phyloP scores from a whole-genome alignment of 1,140 invertebrate species.

The Zaprionus gabonicus region DNA sequence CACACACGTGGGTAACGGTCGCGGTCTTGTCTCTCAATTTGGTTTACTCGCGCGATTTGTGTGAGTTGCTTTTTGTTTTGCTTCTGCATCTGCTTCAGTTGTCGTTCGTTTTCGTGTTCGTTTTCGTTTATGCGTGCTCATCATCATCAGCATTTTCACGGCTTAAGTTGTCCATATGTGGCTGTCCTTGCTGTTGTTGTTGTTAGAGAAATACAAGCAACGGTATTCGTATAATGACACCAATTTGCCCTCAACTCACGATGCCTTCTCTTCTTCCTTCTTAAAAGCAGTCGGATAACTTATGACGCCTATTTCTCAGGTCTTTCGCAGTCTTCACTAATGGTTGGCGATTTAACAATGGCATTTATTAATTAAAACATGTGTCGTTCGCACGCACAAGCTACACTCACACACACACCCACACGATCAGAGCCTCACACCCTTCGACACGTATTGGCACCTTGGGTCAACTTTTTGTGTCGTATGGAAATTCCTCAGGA shows the following conservation, averaged over 20 bases:
- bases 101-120: not conserved
- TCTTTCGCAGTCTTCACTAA: slow-evolving; percentile 51
- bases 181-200: slow-evolving; percentile 6
- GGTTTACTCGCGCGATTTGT: slow-evolving; percentile 51
- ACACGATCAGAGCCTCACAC: no score
- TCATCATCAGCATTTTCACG: slow-evolving; percentile 80
- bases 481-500: no score
- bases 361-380: slow-evolving; percentile 82
- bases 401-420: slow-evolving; percentile 19
- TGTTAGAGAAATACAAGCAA: slow-evolving; percentile 44
- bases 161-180: slow-evolving; percentile 39
- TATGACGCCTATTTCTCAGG: slow-evolving; percentile 73
- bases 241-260: slow-evolving; percentile 52
- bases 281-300: slow-evolving; percentile 54
- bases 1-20: slow-evolving; percentile 2
- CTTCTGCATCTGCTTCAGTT: not conserved
- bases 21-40: slow-evolving; percentile 56
- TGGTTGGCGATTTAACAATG: slow-evolving; percentile 78
- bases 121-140: slow-evolving; percentile 62
- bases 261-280: not conserved
- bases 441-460: no score
- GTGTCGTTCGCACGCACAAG: slow-evolving; percentile 64
- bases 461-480: no score
- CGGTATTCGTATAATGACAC: slow-evolving; percentile 72
- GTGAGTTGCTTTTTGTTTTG: slow-evolving; percentile 63